Conservation (phyloP, 2,888 invertebrate species). For the Lithosia quadra region DNA sequence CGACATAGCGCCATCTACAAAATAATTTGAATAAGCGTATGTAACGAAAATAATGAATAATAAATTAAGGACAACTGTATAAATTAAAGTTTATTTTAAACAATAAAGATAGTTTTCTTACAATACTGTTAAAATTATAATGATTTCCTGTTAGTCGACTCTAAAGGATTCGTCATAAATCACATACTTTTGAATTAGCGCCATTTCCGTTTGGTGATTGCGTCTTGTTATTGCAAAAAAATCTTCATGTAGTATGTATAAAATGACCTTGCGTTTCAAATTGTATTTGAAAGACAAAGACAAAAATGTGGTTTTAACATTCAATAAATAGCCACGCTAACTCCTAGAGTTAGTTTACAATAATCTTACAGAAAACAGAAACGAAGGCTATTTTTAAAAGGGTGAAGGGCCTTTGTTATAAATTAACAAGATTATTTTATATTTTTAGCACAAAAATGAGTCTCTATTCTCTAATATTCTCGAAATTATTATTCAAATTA, state of each 20-base stretch:
- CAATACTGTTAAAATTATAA: not conserved
- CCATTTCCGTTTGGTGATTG: slow-evolving; percentile 29
- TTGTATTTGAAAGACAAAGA: not conserved
- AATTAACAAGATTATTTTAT: not conserved
- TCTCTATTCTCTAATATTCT: too few species aligned
- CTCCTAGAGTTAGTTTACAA: not conserved
- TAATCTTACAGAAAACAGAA: not conserved
- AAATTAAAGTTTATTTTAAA: not conserved
- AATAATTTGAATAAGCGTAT: slow-evolving; percentile 15
- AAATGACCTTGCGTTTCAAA: not conserved
- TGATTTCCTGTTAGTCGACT: not conserved
- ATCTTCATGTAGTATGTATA: not conserved
- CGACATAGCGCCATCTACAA: slow-evolving; percentile 87
- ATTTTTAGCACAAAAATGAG: too few species aligned
- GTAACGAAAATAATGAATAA: not conserved
- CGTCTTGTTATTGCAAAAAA: slow-evolving; percentile 32
- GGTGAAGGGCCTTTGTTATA: too few species aligned
- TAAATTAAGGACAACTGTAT: not conserved
- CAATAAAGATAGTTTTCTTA: not conserved
- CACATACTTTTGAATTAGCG: slow-evolving; percentile 20
- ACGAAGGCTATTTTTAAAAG: not conserved
- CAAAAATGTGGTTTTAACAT: not conserved
- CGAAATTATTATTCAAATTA: too few species aligned
- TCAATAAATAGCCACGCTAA: too few species aligned
- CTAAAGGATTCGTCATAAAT: not conserved